Conservation (phyloP, 1,140 invertebrate genomes). For the Diprion similis region DNA sequence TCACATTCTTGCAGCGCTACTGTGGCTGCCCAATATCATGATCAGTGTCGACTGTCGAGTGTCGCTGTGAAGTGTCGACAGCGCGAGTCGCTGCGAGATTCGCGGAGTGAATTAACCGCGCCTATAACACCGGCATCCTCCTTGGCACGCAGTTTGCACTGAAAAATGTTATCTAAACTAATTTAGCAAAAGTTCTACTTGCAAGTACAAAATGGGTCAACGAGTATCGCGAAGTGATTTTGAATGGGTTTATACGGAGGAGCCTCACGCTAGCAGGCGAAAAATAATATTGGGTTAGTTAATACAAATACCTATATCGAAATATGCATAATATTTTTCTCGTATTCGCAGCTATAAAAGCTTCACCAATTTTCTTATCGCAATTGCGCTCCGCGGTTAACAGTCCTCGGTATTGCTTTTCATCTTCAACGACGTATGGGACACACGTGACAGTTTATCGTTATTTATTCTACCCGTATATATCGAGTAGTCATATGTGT, state of each 20-base stretch:
- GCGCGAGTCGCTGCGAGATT: no score
- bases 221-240: slow-evolving; percentile 88
- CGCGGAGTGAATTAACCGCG: no score
- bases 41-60: no score
- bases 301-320: slow-evolving; percentile 21
- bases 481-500: no score
- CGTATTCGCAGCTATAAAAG: not conserved
- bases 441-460: not conserved
- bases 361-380: not conserved
- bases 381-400: not conserved
- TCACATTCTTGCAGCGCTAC: no score
- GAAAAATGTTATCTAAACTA: no score
- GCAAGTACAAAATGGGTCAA: slow-evolving; percentile 75
- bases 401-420: no score
- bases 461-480: slow-evolving; percentile 1
- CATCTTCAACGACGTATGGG: not conserved
- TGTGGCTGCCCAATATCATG: no score
- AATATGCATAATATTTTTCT: not conserved
- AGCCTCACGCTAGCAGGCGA: slow-evolving; percentile 95
- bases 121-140: no score
- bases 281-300: slow-evolving; percentile 91
- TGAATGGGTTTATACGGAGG: slow-evolving; percentile 96
- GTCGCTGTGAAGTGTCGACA: no score
- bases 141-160: no score
- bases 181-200: no score